Percentiles rank a stretch among this genome's conserved stretches.
phyloP scores from a whole-genome alignment of 1,140 invertebrate genomes.

The Cataglyphis hispanica region DNA sequence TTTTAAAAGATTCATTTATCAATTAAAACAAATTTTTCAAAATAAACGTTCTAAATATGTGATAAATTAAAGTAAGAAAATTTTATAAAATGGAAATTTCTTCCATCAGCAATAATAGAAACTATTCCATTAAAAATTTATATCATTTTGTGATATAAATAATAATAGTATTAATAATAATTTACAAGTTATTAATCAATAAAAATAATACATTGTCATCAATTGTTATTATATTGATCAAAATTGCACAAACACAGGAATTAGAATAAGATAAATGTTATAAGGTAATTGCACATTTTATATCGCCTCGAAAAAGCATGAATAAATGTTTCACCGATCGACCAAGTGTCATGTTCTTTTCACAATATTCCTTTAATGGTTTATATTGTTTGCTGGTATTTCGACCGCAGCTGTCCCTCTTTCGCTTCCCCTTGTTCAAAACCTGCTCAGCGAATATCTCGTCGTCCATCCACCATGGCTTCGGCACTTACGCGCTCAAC shows the following conservation, averaged over 20 bases:
- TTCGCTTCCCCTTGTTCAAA: conserved; percentile 8
- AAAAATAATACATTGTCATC: neutral
- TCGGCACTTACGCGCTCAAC: conserved; percentile 55
- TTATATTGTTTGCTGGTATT: conserved; percentile 4
- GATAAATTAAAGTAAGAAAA: neutral
- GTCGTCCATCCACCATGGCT: conserved; percentile 43
- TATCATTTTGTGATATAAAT: neutral
- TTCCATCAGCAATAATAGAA: neutral
- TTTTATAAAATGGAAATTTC: neutral
- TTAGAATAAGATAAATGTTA: neutral
- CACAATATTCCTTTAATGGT: conserved; percentile 17
- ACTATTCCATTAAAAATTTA: neutral
- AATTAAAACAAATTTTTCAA: neutral
- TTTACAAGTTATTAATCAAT: neutral
- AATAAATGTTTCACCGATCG: neutral
- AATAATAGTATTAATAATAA: neutral
- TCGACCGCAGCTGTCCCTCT: neutral
- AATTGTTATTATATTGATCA: neutral
- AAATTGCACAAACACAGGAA: neutral
- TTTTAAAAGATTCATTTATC: neutral
- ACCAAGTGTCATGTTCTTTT: neutral
- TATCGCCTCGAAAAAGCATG: neutral
- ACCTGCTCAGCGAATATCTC: conserved; percentile 26
- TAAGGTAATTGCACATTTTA: conserved; percentile 4
- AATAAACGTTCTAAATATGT: neutral